Base-by-base conservation (phyloP, 2,888 invertebrate species). In the Polymixis lichenea region DNA sequence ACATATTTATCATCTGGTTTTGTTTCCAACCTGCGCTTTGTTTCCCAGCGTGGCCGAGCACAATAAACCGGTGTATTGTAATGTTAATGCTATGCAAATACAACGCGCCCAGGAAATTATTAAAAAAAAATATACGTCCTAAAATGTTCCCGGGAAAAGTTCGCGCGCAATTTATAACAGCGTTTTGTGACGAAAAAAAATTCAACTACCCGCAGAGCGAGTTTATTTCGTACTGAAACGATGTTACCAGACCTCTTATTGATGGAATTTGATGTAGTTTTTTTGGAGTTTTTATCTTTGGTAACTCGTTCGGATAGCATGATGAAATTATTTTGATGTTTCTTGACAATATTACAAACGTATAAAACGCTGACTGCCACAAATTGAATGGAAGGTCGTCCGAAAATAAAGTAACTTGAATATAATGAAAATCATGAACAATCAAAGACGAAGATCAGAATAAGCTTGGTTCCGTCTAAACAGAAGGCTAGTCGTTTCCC, bases 81-180 rank as follows among this genome's bases (percentile, higher is more conserved):
- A 93, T 93, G 93, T 85, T 91, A 93, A 93, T 93, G 86, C 55
- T 87, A 92, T 93, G 93, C 85, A 92, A 92, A 93, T 91, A 88
- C 75, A 81, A 80, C 82, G 84, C 71, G 76, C 65, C 72, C 84
- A 84, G 77, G 80, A 87, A 88, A 88, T 89, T 90, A 89, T 87
- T 86, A 88, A 90, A 91, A 89, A 88, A 86, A 87, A 75, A 73
- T 70, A 83, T 81, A 84, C 78, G 77, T 68, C 70, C 75, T 72
- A 83, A 86, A 83, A 81, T 71, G 73, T 81, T 77, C 64, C 67
- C 62, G 77, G 56, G n/a, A 62, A 79, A 83, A 86, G 80, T 82
- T 82, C 32, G 73, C 71, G 82, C 74, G 58, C 66, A 62, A 80
- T 81, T 85, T 85, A 78, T 61, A 81, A 77, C 71, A 64, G 66